These are phyloP conservation scores for Pseudanteris insignis DNA, from an alignment of 2,888 invertebrate genomes.

Conservation along the genomic window DNA sequence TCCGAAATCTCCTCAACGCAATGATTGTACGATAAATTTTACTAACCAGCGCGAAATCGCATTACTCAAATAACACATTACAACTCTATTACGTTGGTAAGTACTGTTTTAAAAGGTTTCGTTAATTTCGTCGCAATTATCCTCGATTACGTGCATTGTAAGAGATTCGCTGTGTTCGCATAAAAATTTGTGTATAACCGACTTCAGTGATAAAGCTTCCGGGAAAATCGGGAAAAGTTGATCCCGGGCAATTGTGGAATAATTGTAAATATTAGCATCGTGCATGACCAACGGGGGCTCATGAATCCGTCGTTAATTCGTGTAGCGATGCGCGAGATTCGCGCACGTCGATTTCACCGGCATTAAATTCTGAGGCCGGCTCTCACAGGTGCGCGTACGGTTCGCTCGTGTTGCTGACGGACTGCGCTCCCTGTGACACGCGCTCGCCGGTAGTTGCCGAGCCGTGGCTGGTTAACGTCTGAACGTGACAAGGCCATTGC, in stretches of 20 bases:
- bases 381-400: constrained; percentile 45
- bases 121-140: constrained; percentile 11
- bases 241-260: too few species aligned
- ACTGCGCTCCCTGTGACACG: constrained; percentile 54
- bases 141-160: constrained; percentile 5
- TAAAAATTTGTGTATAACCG: too few species aligned
- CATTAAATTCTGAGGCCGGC: constrained; percentile 36
- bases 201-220: too few species aligned
- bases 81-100: neutral
- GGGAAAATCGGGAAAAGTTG: too few species aligned
- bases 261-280: constrained; percentile 41
- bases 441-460: constrained; percentile 47
- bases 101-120: constrained; percentile 1
- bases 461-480: constrained; percentile 55
- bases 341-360: constrained; percentile 42
- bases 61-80: neutral
- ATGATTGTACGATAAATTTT: neutral
- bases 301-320: constrained; percentile 44
- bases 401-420: constrained; percentile 57
- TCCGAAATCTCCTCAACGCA: too few species aligned
- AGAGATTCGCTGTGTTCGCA: too few species aligned
- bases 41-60: neutral
- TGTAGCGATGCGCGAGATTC: constrained; percentile 44
- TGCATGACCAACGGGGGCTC: constrained; percentile 35
- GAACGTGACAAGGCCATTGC: constrained; percentile 59